These are phyloP conservation scores for Ennomos fuscantarius DNA, from an alignment of 2,888 invertebrate genomes.

Conservation along the genomic window DNA sequence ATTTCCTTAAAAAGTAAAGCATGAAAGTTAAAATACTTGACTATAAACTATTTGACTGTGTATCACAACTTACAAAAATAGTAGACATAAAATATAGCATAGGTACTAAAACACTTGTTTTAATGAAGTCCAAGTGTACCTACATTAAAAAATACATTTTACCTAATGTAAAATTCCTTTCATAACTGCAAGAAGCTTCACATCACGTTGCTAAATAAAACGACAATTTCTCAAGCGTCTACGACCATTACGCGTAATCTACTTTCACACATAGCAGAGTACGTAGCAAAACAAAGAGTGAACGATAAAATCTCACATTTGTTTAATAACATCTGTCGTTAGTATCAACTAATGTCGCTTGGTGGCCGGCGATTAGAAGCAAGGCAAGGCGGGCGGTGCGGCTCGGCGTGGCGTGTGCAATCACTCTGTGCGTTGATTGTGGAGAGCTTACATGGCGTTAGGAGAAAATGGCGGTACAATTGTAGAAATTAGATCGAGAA, in stretches of 20 bases:
- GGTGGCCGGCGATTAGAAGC: constrained; percentile 54
- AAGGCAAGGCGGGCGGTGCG: constrained; percentile 27
- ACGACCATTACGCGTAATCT: constrained; percentile 53
- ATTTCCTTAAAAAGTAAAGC: too few species aligned
- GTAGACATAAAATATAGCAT: too few species aligned
- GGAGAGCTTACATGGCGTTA: constrained; percentile 43
- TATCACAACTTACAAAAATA: too few species aligned
- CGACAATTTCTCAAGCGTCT: constrained; percentile 43
- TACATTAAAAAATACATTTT: too few species aligned
- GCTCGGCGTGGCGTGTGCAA: constrained; percentile 32
- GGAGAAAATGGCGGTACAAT: too few species aligned
- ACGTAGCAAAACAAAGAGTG: constrained; percentile 68
- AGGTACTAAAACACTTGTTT: too few species aligned
- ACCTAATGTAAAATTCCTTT: background rate
- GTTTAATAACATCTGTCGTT: constrained; percentile 81
- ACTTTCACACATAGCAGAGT: constrained; percentile 66
- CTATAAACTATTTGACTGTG: too few species aligned
- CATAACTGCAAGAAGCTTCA: constrained; percentile 14
- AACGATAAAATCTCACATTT: constrained; percentile 79
- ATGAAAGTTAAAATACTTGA: too few species aligned
- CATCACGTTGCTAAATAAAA: constrained; percentile 38
- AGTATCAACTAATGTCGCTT: constrained; percentile 72
- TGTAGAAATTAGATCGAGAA: too few species aligned
- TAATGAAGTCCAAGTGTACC: too few species aligned
- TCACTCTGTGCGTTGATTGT: constrained; percentile 36